Evolutionary conservation across 2,888 invertebrate genomes (phyloP).

Genomic region (Dioctria rufipes): DNA sequence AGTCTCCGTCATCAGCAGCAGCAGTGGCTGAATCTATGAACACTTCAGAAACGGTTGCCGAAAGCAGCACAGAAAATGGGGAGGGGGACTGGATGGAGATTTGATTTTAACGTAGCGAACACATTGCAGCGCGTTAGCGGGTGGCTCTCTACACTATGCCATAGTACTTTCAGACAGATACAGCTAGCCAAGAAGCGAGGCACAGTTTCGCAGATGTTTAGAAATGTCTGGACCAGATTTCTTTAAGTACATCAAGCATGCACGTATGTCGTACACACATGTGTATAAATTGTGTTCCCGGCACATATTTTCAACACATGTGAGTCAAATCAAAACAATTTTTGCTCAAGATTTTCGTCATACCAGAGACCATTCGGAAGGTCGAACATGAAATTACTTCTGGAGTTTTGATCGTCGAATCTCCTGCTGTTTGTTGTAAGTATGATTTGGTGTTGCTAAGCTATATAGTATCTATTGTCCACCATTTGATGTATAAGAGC

Average conservation of each 20-base stretch:
- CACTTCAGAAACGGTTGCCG: conserved; percentile 22
- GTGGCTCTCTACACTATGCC: too few relatives aligned
- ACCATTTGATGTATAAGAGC: conserved; percentile 30
- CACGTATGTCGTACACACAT: conserved; percentile 23
- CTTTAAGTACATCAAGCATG: conserved; percentile 36
- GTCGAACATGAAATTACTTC: conserved; percentile 12
- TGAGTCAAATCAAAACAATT: conserved; percentile 47
- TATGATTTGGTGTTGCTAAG: neutral
- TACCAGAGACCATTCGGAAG: neutral
- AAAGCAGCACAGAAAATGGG: neutral
- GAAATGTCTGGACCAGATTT: conserved; percentile 48
- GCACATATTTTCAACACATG: conserved; percentile 33
- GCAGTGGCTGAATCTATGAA: conserved; percentile 33
- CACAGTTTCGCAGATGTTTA: conserved; percentile 43
- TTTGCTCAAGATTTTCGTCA: neutral
- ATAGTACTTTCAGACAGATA: too few relatives aligned
- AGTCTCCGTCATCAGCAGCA: conserved; percentile 30
- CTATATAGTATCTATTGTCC: conserved; percentile 14
- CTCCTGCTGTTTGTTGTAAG: conserved; percentile 1
- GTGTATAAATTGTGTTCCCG: conserved; percentile 18
- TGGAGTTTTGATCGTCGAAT: neutral
- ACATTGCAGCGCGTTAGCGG: conserved; percentile 19
- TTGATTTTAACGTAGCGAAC: too few relatives aligned
- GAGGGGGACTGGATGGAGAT: too few relatives aligned
- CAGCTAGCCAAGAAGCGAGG: conserved; percentile 25